Evolutionary conservation across 2,113 vertebrate species (phyloP).

Genomic region (Microcebus griseorufus): DNA sequence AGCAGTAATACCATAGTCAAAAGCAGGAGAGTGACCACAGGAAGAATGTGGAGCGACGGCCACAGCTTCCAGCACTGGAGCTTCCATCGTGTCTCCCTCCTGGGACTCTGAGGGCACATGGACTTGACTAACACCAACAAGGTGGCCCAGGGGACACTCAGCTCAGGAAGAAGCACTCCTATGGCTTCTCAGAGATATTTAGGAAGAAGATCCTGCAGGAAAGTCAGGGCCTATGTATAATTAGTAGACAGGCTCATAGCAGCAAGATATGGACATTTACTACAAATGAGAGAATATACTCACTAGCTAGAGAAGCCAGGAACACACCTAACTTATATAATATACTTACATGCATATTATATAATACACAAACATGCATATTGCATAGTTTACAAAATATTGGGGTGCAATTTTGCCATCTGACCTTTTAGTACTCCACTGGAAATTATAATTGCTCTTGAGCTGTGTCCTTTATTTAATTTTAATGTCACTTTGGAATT

Average conservation of each 20-base stretch:
- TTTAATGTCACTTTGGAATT: background rate
- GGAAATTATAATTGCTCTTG: slow-evolving; percentile 12
- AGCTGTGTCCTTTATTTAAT: background rate
- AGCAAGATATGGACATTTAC: background rate
- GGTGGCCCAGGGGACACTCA: background rate
- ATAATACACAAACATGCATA: background rate
- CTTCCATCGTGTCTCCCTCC: background rate
- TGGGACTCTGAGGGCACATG: background rate
- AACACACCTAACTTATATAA: background rate
- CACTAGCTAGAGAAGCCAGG: background rate
- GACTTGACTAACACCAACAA: background rate
- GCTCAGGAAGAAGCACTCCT: background rate
- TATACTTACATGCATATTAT: background rate
- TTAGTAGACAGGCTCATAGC: background rate
- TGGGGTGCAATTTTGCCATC: background rate
- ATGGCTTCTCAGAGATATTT: background rate
- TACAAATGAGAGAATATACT: background rate
- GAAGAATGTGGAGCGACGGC: background rate
- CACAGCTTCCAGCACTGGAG: background rate
- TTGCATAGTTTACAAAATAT: background rate
- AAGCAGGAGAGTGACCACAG: background rate
- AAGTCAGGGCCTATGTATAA: background rate
- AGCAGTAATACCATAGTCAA: background rate
- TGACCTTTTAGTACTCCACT: background rate
- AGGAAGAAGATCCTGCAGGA: background rate